phyloP scores from a whole-genome alignment of 2,888 invertebrate species.

The Hemicrepidius hirtus region DNA sequence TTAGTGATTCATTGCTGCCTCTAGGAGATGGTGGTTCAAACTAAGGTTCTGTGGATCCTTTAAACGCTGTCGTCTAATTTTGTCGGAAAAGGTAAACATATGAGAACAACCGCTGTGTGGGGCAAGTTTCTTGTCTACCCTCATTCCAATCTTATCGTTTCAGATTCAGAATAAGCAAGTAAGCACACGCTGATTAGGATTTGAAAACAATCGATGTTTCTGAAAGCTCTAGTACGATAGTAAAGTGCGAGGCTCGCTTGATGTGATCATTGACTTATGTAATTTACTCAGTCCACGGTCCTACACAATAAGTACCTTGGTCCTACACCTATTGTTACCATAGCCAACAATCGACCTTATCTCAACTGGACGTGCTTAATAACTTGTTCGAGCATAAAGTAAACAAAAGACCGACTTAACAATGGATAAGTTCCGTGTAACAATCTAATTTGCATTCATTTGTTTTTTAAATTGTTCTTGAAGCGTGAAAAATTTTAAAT shows the following conservation, averaged over 20 bases:
- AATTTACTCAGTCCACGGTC: slow-evolving; percentile 6
- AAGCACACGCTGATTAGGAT: not conserved
- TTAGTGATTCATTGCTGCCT: not conserved
- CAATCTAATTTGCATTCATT: slow-evolving; percentile 43
- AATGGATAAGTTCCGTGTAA: slow-evolving; percentile 39
- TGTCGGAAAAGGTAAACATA: slow-evolving; percentile 10
- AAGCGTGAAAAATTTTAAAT: slow-evolving; percentile 41
- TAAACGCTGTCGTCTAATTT: not conserved
- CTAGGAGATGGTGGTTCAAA: not conserved
- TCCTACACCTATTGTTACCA: slow-evolving; percentile 8
- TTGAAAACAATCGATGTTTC: not conserved
- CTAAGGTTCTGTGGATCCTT: not conserved
- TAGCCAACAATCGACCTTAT: slow-evolving; percentile 29
- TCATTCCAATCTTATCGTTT: not conserved
- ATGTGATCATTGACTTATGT: slow-evolving; percentile 2
- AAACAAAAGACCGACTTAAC: slow-evolving; percentile 35
- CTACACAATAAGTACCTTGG: too few relatives aligned
- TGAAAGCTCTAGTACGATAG: not conserved
- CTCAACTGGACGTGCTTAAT: slow-evolving; percentile 25
- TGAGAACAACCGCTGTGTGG: not conserved
- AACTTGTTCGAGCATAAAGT: slow-evolving; percentile 32
- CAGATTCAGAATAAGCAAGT: too few relatives aligned
- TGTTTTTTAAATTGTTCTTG: slow-evolving; percentile 34
- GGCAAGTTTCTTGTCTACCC: not conserved
- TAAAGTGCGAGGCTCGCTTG: not conserved